Base-by-base conservation (phyloP, 2,113 vertebrate genomes). In the Pagrus major region DNA sequence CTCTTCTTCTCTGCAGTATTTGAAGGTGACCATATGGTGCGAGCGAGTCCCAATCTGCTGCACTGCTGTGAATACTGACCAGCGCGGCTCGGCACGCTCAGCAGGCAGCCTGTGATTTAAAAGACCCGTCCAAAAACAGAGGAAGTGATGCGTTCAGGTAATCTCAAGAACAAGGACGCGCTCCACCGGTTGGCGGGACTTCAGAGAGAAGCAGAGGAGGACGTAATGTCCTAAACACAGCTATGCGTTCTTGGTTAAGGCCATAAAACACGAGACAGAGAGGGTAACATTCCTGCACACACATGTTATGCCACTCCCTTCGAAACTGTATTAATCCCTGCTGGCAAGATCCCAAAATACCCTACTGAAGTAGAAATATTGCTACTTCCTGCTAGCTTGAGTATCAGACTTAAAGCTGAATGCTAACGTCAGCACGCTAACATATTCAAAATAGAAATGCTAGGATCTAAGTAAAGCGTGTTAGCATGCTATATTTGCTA, bases 141-240 rank as follows among this genome's bases (percentile, higher is more conserved):
- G 39, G 55, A 56, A 39, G 65, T 5, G 69, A 85, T 73, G 85
- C 67, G 61, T 69, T 84, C 56, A 78, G 78, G 80, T 78, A 44
- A 46, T 39, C 44, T 41, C 70, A 41, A n/a, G 51, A 79, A 25
- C 23, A 46, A n/a, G 55, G 78, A 33, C 15, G 20, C 76, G 47
- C 66, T 60, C 64, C 64, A 58, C 60, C 35, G 76, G 69, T 39
- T 89, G 90, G 90, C 86, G 58, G 1, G 65, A 51, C 71, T 80
- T 87, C 75, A 90, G 80, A 83, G 80, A 42, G 31, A 37, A 25
- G 42, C 35, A 2, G 35, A 39, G 2, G 35, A 54, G 91, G 86
- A 93, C 88, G 47, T 3, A 9, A 61, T 89, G 92, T 91, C 47
- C 91, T 78, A 11, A 80, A 80, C 63, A 15, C 78, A 33, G 79